These are phyloP conservation scores for Grammomys dolichurus DNA, from an alignment of 2,113 vertebrate species.

Conservation along the genomic window DNA sequence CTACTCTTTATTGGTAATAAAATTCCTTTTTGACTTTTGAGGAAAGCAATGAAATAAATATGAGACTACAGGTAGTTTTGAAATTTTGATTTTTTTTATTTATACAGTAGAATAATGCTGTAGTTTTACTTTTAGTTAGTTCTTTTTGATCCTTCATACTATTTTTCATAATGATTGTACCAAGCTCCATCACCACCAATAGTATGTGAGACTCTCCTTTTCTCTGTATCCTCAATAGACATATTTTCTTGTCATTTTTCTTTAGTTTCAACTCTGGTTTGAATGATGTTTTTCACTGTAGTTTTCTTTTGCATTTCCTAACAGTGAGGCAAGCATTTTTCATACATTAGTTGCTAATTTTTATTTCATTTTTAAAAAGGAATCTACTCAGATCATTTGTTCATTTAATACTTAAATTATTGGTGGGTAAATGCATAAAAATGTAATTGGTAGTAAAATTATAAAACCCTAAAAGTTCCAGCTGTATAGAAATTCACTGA, in stretches of 20 bases:
- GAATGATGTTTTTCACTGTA: background rate
- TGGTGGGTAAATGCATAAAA: background rate
- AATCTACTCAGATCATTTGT: background rate
- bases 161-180: background rate
- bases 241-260: background rate
- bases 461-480: background rate
- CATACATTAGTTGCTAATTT: background rate
- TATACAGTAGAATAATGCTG: background rate
- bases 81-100: background rate
- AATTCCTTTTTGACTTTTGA: background rate
- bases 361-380: background rate
- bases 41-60: background rate
- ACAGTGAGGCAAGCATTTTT: background rate
- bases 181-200: background rate
- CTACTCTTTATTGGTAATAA: background rate
- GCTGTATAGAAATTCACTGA: background rate
- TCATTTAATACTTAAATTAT: background rate
- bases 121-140: background rate
- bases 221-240: background rate
- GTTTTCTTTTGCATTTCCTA: background rate
- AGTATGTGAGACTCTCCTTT: background rate
- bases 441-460: background rate
- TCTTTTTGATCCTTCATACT: background rate
- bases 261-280: background rate
- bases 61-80: background rate